These are phyloP conservation scores for Sphinx pinastri DNA, from an alignment of 2,888 invertebrate genomes.

Conservation along the genomic window DNA sequence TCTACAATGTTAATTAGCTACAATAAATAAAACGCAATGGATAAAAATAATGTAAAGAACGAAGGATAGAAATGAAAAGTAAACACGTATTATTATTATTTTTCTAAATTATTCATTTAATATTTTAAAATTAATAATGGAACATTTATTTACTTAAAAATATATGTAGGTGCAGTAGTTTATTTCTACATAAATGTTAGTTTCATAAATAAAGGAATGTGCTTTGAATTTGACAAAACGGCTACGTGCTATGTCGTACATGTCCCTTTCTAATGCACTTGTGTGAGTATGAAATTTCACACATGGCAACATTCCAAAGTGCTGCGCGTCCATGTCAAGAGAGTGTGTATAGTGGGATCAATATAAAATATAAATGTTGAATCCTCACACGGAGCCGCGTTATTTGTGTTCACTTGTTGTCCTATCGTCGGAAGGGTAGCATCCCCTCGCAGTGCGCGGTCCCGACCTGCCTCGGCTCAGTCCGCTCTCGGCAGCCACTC, in stretches of 20 bases:
- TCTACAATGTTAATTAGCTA: no score
- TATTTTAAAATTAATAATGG: no score
- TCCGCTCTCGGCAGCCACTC: slow-evolving; percentile 40
- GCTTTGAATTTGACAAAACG: no score
- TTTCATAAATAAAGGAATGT: not conserved
- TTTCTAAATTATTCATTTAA: no score
- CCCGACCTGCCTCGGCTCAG: slow-evolving; percentile 29
- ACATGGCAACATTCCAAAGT: slow-evolving; percentile 62
- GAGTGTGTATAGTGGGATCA: slow-evolving; percentile 74
- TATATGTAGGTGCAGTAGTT: no score
- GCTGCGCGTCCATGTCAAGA: slow-evolving; percentile 82
- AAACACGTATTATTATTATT: no score
- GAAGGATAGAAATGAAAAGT: no score
- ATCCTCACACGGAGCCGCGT: slow-evolving; percentile 61
- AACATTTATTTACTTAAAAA: no score
- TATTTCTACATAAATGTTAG: not conserved
- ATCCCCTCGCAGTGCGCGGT: slow-evolving; percentile 33
- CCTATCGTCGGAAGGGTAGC: slow-evolving; percentile 38
- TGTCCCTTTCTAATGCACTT: slow-evolving; percentile 39
- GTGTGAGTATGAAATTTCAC: slow-evolving; percentile 32
- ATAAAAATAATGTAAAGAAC: no score
- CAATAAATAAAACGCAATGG: no score
- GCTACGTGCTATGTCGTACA: not conserved
- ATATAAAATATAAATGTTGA: slow-evolving; percentile 76
- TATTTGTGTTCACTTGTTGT: slow-evolving; percentile 49